Evolutionary conservation across 37 sponge, comb jelly and placozoan genomes (phyloP).

Genomic region (Spongilla lacustris): DNA sequence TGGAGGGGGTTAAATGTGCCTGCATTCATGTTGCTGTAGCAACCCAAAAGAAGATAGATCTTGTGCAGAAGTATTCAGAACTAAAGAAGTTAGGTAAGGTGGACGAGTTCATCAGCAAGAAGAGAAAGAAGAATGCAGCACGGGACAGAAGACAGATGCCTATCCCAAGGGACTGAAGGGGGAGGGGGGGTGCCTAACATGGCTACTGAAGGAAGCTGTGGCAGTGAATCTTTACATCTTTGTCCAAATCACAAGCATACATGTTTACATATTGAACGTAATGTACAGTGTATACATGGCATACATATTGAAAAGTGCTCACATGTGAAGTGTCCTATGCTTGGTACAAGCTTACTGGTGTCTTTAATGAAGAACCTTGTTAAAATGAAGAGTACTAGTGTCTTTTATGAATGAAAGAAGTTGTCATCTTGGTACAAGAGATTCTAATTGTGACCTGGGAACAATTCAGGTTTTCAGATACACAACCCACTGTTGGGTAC

Average conservation of each 20-base stretch:
- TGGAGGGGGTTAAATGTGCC: not conserved
- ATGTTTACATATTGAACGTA: not conserved
- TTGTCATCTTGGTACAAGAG: not conserved
- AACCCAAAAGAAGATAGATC: conserved; percentile 46
- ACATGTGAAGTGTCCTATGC: too few relatives aligned
- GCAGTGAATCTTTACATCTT: too few relatives aligned
- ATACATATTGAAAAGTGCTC: not conserved
- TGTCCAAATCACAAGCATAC: too few relatives aligned
- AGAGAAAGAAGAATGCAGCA: conserved; percentile 68
- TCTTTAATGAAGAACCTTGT: too few relatives aligned
- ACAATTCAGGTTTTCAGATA: not conserved
- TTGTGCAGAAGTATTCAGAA: conserved; percentile 62
- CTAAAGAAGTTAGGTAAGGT: conserved; percentile 71
- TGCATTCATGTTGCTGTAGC: conserved; percentile 24
- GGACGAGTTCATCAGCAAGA: conserved; percentile 70
- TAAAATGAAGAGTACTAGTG: too few relatives aligned
- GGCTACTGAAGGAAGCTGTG: too few relatives aligned
- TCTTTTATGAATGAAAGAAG: too few relatives aligned
- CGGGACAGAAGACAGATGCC: conserved; percentile 72
- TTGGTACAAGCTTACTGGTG: too few relatives aligned
- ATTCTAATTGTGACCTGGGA: too few relatives aligned
- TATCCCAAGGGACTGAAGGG: not conserved
- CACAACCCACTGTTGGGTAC: not conserved
- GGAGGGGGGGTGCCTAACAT: too few relatives aligned
- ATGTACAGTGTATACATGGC: not conserved